Evolutionary conservation across 2,797 vertebrate species (phyloP), one percentile per base, ranked within the genome.

Genomic region (Schizothorax lantsangensis): DNA sequence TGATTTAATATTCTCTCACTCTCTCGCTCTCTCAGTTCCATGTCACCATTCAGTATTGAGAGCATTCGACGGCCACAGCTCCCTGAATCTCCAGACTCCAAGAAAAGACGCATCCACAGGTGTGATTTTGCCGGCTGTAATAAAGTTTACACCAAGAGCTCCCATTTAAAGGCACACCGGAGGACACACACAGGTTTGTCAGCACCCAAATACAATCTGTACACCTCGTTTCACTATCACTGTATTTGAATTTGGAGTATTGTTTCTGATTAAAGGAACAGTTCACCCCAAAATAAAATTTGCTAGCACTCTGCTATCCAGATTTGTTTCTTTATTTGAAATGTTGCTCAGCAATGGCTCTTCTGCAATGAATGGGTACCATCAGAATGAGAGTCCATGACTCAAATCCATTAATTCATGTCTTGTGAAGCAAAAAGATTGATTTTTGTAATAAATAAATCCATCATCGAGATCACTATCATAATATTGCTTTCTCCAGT

Each of bases 121-220:
- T 99, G 98, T 94, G 98, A 99, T 94, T 99, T 99, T 86, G 97
- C 99, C 89, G 98, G 98, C 88, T 99, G 98, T 95, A 99, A 99
- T 96, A 99, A 99, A 93, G 98, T 99, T 4, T 99, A 99, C 93
- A 99, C 98, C 86, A 99, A 99, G 95, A 99, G 98, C 92, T 99
- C 98, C 89, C 98, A 99, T 92, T 94, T 99, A 96, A 99, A 99
- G 95, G 98, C 98, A 93, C 98, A 99, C 92, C 93, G 98, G 92
- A 96, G 98, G 93, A 99, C 98, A 26, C 98, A 99, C 84, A 99
- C 98, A 95, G 98, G 98, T 99, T 91, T 92, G 87, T 74, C 11
- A 23, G 47, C 52, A 59, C 38, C 40, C 4, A 12, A 71, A 81
- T 69, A 23, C 78, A 80, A 4, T 14, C 6, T 54, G 12, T 38